Percentiles rank a stretch among this genome's conserved stretches.
Evolutionary conservation across 1,140 invertebrate species (phyloP).

Genomic region (Drosophila repleta): DNA sequence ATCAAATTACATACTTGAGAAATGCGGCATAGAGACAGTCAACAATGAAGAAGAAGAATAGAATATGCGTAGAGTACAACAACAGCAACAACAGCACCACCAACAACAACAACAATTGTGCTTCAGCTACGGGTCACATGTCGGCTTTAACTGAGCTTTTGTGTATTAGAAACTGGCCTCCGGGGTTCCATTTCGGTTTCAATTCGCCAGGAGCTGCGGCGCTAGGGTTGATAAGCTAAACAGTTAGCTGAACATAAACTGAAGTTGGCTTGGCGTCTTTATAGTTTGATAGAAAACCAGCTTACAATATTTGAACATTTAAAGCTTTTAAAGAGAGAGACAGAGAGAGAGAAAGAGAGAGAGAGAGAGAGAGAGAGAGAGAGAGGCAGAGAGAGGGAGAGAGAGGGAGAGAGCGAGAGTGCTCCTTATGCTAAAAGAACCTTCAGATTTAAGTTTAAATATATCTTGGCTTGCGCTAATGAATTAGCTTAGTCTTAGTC

Average conservation of each 20-base stretch:
- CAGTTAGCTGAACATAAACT: not conserved
- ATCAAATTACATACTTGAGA: slow-evolving; percentile 76
- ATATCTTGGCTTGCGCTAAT: too few species aligned
- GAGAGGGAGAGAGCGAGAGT: too few species aligned
- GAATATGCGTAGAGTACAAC: slow-evolving; percentile 20
- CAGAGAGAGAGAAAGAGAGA: too few species aligned
- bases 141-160: slow-evolving; percentile 44
- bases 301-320: too few species aligned
- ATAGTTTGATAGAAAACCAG: too few species aligned
- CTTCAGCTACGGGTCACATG: slow-evolving; percentile 35
- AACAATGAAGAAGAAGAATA: slow-evolving; percentile 10
- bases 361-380: too few species aligned
- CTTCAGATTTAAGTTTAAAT: too few species aligned
- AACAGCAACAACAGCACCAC: slow-evolving; percentile 1
- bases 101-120: slow-evolving; percentile 14
- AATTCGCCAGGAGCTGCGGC: slow-evolving; percentile 43
- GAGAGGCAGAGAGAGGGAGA: too few species aligned
- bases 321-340: too few species aligned
- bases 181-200: slow-evolving; percentile 44
- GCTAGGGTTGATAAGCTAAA: slow-evolving; percentile 35
- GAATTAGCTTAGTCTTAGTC: too few species aligned
- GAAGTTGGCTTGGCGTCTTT: not conserved
- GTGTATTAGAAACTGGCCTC: slow-evolving; percentile 59
- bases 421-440: too few species aligned
- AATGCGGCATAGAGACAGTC: slow-evolving; percentile 48